Evolutionary conservation across 2,113 vertebrate genomes (phyloP).

Genomic region (Ramphastos sulfuratus): DNA sequence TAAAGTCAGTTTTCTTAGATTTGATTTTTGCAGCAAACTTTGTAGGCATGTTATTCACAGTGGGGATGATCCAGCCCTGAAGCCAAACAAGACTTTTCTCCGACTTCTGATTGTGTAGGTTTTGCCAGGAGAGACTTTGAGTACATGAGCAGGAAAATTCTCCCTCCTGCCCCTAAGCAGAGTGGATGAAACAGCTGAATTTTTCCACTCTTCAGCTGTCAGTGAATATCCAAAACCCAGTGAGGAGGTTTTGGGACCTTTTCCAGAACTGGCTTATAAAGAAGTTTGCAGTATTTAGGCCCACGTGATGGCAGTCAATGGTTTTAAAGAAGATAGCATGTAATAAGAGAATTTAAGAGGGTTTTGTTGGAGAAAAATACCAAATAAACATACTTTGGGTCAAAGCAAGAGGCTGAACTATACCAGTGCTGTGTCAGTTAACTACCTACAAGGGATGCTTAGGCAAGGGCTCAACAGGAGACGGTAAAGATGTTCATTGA

Average conservation of each 20-base stretch:
- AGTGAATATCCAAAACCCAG: not conserved
- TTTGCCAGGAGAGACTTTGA: not conserved
- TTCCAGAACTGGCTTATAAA: not conserved
- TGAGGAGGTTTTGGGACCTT: not conserved
- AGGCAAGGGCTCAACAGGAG: not conserved
- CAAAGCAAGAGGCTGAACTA: not conserved
- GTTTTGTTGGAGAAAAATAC: not conserved
- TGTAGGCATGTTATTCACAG: not conserved
- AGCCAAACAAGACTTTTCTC: conserved; percentile 3
- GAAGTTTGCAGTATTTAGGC: not conserved
- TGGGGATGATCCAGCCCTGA: not conserved
- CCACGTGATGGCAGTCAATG: not conserved
- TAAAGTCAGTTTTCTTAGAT: not conserved
- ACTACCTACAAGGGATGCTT: not conserved
- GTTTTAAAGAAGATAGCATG: not conserved
- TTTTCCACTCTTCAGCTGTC: not conserved
- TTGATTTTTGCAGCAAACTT: not conserved
- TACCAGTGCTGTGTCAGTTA: not conserved
- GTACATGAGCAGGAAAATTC: not conserved
- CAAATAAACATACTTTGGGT: not conserved
- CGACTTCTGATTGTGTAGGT: conserved; percentile 8
- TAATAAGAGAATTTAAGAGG: not conserved
- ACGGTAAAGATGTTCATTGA: not conserved
- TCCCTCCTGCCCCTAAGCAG: not conserved
- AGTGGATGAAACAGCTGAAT: not conserved